phyloP scores from a whole-genome alignment of 2,113 vertebrate genomes.

The Oryzias melastigma region DNA sequence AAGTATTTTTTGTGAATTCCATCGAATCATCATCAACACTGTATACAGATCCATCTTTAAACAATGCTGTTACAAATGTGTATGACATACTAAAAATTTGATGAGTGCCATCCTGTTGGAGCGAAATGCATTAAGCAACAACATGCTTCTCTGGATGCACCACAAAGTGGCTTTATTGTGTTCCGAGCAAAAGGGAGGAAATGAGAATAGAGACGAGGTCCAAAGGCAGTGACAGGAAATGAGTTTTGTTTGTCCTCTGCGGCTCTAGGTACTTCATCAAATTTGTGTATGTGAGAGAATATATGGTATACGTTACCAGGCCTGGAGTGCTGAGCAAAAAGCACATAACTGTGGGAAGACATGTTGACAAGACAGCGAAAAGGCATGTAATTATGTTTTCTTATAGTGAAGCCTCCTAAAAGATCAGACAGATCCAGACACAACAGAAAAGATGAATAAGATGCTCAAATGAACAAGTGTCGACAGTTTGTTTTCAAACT shows the following conservation, averaged over 20 bases:
- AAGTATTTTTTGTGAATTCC: too few relatives aligned
- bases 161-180: slow-evolving; percentile 64
- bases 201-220: slow-evolving; percentile 72
- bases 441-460: slow-evolving; percentile 11
- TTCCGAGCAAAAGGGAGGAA: slow-evolving; percentile 64
- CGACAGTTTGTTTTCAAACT: background rate
- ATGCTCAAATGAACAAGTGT: slow-evolving; percentile 16
- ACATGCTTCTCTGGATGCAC: slow-evolving; percentile 44
- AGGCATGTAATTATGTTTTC: slow-evolving; percentile 46
- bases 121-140: slow-evolving; percentile 48
- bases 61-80: slow-evolving; percentile 13
- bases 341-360: slow-evolving; percentile 41
- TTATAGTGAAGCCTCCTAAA: slow-evolving; percentile 19
- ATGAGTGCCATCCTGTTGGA: slow-evolving; percentile 19
- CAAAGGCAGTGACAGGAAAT: slow-evolving; percentile 73
- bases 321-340: slow-evolving; percentile 40
- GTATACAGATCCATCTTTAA: slow-evolving; percentile 24
- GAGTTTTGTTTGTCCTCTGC: slow-evolving; percentile 74
- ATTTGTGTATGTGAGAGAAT: slow-evolving; percentile 51
- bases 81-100: slow-evolving; percentile 16
- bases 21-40: too few relatives aligned
- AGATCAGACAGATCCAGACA: slow-evolving; percentile 23
- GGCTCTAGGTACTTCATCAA: slow-evolving; percentile 75
- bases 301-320: slow-evolving; percentile 50
- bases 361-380: slow-evolving; percentile 49